A percentile compares a stretch with the other conserved stretches of the same genome.
Evolutionary conservation across 1,140 invertebrate genomes (phyloP).

Genomic region (Himalopsyche phryganea): DNA sequence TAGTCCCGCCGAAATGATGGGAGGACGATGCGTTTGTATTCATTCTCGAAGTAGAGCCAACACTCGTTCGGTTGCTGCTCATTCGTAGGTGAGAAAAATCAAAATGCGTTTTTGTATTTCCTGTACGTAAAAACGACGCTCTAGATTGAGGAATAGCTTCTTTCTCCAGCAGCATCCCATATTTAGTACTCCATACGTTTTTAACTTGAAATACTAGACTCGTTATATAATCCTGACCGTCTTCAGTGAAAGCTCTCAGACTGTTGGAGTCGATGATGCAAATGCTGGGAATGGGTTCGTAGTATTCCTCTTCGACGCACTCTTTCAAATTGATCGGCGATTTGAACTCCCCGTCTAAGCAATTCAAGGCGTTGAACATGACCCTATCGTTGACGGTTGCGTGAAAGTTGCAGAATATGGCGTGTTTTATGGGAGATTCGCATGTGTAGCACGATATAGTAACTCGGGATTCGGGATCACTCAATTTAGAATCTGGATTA

Average conservation of each 20-base stretch:
- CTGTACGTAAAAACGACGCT: slow-evolving; percentile 39
- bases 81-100: slow-evolving; percentile 9
- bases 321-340: slow-evolving; percentile 49
- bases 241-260: slow-evolving; percentile 73
- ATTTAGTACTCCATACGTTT: slow-evolving; percentile 72
- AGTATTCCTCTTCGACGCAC: slow-evolving; percentile 44
- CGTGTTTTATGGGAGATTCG: slow-evolving; percentile 76
- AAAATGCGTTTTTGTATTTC: slow-evolving; percentile 9
- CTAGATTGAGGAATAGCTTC: slow-evolving; percentile 46
- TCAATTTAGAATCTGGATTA: slow-evolving; percentile 44
- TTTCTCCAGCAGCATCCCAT: slow-evolving; percentile 75
- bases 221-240: slow-evolving; percentile 78
- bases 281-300: slow-evolving; percentile 55
- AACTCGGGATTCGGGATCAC: slow-evolving; percentile 48
- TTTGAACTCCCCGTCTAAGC: slow-evolving; percentile 46
- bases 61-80: slow-evolving; percentile 13
- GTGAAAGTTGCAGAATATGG: slow-evolving; percentile 74
- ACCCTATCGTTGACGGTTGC: slow-evolving; percentile 54
- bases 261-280: slow-evolving; percentile 74
- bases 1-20: slow-evolving; percentile 14
- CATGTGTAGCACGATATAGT: slow-evolving; percentile 74
- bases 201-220: slow-evolving; percentile 82
- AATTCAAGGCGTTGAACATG: slow-evolving; percentile 50
- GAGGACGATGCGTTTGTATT: slow-evolving; percentile 16
- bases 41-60: slow-evolving; percentile 12